Base-by-base conservation (phyloP, 2,797 vertebrate genomes). In the Triplophysa yarkandensis region DNA sequence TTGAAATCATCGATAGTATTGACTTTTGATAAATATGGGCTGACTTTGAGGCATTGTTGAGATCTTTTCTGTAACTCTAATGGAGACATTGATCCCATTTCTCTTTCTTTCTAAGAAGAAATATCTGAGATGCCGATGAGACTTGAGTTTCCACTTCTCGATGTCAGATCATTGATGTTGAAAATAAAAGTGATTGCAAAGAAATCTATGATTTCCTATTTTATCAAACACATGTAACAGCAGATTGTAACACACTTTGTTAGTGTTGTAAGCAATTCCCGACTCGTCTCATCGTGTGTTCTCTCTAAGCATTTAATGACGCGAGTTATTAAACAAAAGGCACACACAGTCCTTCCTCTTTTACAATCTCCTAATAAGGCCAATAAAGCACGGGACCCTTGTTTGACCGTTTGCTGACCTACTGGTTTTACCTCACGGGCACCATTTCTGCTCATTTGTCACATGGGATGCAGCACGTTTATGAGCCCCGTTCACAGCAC, bases 381-480 rank as follows among this genome's bases (percentile, higher is more conserved):
- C 60, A 76, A 80, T 82, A 78, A 80, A 79, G 44, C 60, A 19
- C 25, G 36, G 27, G 64, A 67, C 72, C 74, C 79, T 57, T 78
- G 61, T 77, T 63, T 83, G 85, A 82, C 85, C 81, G 57, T 8
- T 17, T 25, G 30, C 77, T 84, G 80, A 86, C 83, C 82, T 72
- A 39, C 48, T 50, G 4, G 21, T 71, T 74, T 64, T 76, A 77
- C 77, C 78, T 79, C 70, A 68, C 21, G 70, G 70, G 64, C 71
- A 80, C 57, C 61, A 68, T 65, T 76, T 77, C 52, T 74, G 62
- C 54, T 76, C 55, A 8, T 80, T 79, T 76, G 44, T 78, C 77
- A 78, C 82, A 79, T 79, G 83, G 76, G 80, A 79, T 78, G 57
- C 64, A 73, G 75, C 25, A 5, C 27, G 41, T 83, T 85, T 82